These are phyloP conservation scores for Salvelinus fontinalis DNA, from an alignment of 2,113 vertebrate species.

Conservation along the genomic window DNA sequence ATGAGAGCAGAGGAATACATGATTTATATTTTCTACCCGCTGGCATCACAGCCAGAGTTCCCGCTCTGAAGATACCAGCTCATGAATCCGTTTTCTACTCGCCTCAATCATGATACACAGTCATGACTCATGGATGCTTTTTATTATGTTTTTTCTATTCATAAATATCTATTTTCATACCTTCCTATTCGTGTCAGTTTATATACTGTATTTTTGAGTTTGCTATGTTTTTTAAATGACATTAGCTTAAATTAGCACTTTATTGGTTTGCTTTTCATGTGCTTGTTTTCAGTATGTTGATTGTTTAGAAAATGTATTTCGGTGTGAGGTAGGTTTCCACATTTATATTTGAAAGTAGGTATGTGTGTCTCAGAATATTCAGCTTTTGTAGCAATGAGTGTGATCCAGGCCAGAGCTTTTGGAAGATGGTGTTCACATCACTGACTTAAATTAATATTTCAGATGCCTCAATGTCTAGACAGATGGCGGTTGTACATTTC, in stretches of 20 bases:
- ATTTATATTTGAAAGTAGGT: background rate
- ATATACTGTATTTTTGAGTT: no score
- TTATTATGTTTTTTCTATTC: no score
- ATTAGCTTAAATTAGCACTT: conserved; percentile 22
- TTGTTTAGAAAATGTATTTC: background rate
- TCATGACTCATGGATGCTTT: no score
- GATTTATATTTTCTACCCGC: background rate
- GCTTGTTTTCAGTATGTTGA: background rate
- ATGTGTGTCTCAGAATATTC: conserved; percentile 34
- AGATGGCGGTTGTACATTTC: no score
- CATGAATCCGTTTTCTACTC: no score
- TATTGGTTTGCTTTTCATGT: background rate
- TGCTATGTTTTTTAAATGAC: background rate
- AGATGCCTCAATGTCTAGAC: background rate
- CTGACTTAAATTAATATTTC: background rate
- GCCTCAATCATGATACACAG: no score
- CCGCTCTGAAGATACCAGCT: no score
- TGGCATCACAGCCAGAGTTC: no score
- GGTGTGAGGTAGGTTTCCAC: background rate
- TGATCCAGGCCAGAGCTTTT: conserved; percentile 13
- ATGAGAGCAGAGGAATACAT: conserved; percentile 1
- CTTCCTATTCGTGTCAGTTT: no score
- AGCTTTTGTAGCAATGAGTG: conserved; percentile 11
- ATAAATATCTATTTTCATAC: no score
- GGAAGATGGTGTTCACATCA: background rate